Conservation (phyloP, 2,113 vertebrate genomes). For the Laticauda colubrina region DNA sequence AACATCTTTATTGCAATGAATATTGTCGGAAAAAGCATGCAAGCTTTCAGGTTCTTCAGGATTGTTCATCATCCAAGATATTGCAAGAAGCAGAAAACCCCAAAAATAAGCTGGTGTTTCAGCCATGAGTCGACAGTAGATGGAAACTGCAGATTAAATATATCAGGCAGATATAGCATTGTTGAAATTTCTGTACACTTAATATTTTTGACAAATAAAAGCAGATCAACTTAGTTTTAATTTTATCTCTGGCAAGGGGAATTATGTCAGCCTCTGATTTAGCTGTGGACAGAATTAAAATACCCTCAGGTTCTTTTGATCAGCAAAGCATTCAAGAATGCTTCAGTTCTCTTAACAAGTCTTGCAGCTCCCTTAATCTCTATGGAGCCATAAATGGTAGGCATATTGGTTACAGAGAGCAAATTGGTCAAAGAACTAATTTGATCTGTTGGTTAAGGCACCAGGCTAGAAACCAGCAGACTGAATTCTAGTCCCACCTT, state of each 20-base stretch:
- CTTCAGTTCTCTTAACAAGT: neutral
- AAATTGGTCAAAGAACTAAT: neutral
- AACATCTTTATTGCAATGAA: neutral
- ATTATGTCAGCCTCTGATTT: neutral
- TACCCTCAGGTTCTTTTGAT: neutral
- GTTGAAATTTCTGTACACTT: neutral
- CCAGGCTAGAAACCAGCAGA: neutral
- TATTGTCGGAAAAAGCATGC: neutral
- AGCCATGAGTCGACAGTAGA: neutral
- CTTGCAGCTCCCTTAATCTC: neutral
- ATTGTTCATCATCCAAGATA: neutral
- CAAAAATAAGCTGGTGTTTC: neutral
- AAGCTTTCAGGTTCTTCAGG: neutral
- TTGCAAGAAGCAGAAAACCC: neutral
- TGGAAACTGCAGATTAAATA: neutral
- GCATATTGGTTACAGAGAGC: neutral
- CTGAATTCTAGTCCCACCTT: neutral
- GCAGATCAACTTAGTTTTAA: neutral
- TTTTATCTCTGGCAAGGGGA: neutral
- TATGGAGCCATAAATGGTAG: neutral
- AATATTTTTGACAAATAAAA: neutral
- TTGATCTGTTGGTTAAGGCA: neutral
- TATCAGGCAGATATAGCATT: neutral
- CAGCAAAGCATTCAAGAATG: neutral
- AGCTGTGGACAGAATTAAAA: neutral